Conservation (phyloP, 1,140 invertebrate genomes). For the Heliconius hewitsoni region DNA sequence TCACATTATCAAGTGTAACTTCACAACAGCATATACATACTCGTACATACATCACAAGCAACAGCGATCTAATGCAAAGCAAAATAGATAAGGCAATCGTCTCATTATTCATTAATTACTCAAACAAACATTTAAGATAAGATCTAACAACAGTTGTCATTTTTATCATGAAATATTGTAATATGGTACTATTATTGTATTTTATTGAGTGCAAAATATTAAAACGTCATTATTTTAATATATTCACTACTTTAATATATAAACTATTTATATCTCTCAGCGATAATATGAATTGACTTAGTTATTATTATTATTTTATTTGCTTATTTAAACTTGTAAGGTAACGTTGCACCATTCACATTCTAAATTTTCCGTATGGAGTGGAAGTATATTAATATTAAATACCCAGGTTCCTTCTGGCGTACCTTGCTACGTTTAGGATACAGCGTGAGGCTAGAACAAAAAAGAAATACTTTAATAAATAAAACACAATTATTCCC, state of each 20-base stretch:
- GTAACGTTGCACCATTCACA: too few species aligned
- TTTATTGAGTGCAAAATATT: not conserved
- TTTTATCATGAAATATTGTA: conserved; percentile 26
- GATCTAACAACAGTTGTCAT: conserved; percentile 49
- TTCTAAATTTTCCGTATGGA: too few species aligned
- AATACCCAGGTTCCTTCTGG: too few species aligned
- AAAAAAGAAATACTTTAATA: too few species aligned
- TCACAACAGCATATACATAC: not conserved
- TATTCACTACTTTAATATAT: not conserved
- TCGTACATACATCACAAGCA: conserved; percentile 10
- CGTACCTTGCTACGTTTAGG: too few species aligned
- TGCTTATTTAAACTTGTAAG: too few species aligned
- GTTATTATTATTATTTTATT: too few species aligned
- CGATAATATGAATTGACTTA: too few species aligned
- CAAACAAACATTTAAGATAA: conserved; percentile 44
- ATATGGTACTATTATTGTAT: not conserved
- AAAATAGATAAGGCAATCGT: conserved; percentile 66
- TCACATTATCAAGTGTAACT: not conserved
- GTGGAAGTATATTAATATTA: too few species aligned
- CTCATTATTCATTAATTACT: conserved; percentile 72
- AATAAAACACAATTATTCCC: too few species aligned
- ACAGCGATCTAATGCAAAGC: conserved; percentile 47
- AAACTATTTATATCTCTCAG: too few species aligned
- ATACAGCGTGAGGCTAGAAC: too few species aligned
- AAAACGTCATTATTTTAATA: not conserved